Conservation (phyloP, 2,113 vertebrate genomes). For the Podilymbus podiceps region DNA sequence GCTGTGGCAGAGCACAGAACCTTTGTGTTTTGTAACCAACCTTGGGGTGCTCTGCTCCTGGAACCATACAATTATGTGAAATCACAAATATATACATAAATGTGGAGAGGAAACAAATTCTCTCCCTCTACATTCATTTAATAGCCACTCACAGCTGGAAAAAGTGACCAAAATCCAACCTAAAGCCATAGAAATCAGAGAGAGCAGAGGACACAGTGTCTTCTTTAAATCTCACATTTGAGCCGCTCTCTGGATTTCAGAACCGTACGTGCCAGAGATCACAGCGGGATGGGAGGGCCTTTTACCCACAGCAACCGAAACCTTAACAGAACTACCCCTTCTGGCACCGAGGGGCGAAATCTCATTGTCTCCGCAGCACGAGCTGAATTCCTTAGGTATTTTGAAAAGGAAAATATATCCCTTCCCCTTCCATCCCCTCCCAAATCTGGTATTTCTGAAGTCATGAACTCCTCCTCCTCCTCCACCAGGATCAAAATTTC, state of each 20-base stretch:
- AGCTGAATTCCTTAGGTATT: slow-evolving; percentile 48
- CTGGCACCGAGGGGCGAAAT: not conserved
- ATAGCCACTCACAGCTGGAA: not conserved
- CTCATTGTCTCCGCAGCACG: not conserved
- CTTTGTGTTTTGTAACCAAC: slow-evolving; percentile 28
- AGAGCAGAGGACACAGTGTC: not conserved
- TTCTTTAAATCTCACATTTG: not conserved
- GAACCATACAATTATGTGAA: not conserved
- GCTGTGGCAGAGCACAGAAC: not conserved
- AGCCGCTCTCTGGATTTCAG: not conserved
- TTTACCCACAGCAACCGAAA: not conserved
- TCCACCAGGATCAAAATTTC: slow-evolving; percentile 51
- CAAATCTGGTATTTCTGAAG: slow-evolving; percentile 67
- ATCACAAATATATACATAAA: not conserved
- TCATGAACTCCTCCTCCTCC: slow-evolving; percentile 58
- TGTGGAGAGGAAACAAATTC: not conserved
- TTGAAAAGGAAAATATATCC: slow-evolving; percentile 49
- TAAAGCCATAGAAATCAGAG: not conserved
- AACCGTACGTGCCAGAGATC: not conserved
- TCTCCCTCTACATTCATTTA: not conserved
- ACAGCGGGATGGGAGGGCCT: not conserved
- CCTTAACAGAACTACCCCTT: slow-evolving; percentile 8
- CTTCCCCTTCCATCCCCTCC: slow-evolving; percentile 47
- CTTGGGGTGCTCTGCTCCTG: not conserved
- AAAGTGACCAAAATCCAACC: not conserved